phyloP scores from a whole-genome alignment of 2,113 vertebrate species.

The Pedionomus torquatus region DNA sequence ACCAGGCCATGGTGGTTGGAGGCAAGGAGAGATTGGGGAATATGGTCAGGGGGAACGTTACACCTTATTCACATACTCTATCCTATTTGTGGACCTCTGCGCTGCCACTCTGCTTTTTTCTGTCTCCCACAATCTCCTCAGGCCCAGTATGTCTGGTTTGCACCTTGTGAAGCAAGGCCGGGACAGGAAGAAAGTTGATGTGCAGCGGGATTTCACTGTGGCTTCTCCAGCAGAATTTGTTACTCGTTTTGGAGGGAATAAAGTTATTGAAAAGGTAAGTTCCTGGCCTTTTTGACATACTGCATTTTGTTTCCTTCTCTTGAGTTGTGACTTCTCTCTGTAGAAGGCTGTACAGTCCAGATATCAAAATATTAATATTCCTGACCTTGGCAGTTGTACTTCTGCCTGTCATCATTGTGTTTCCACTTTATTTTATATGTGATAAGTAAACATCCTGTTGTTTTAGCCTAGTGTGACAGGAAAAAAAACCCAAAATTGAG shows the following conservation, averaged over 20 bases:
- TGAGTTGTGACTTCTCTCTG: neutral
- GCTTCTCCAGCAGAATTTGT: slow-evolving; percentile 98
- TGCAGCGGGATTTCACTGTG: slow-evolving; percentile 96
- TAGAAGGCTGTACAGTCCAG: neutral
- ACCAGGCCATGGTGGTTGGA: neutral
- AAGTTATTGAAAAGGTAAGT: slow-evolving; percentile 96
- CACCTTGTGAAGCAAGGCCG: slow-evolving; percentile 94
- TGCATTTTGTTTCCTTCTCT: neutral
- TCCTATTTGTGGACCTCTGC: neutral
- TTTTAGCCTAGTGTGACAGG: neutral
- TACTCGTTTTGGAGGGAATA: slow-evolving; percentile 96
- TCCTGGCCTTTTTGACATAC: neutral
- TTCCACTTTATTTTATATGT: neutral
- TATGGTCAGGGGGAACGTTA: neutral
- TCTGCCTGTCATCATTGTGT: neutral
- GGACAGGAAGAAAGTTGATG: slow-evolving; percentile 91
- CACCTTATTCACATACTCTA: fast-evolving
- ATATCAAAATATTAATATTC: neutral
- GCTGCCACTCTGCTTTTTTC: neutral
- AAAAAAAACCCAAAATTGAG: neutral
- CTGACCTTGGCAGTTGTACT: neutral
- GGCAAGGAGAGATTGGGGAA: neutral
- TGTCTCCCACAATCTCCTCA: slow-evolving; percentile 6
- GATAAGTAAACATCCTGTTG: neutral
- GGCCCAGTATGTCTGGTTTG: slow-evolving; percentile 98